phyloP scores from a whole-genome alignment of 1,140 invertebrate genomes.

The Pygmarrhopalites habei region DNA sequence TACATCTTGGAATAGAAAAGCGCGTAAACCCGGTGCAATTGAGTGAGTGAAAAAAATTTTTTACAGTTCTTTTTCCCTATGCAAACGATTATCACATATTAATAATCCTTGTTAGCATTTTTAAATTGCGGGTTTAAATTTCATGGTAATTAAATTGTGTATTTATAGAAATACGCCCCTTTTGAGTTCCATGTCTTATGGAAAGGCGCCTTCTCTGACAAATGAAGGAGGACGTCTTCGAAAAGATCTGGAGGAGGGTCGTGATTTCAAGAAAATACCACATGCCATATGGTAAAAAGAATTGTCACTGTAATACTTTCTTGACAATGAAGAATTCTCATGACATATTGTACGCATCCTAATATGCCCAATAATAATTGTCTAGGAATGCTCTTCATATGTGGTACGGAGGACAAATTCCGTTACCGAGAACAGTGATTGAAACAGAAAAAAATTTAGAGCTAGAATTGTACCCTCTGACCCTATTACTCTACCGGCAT shows the following conservation, averaged over 20 bases:
- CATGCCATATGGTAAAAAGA: constrained; percentile 79
- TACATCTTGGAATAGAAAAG: constrained; percentile 37
- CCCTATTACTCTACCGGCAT: constrained; percentile 64
- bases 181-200: constrained; percentile 51
- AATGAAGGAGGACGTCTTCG: constrained; percentile 75
- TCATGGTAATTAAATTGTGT: too few species aligned
- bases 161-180: constrained; percentile 58
- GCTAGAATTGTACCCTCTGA: constrained; percentile 73
- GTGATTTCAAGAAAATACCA: constrained; percentile 76
- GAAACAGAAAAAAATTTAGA: constrained; percentile 52
- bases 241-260: constrained; percentile 60
- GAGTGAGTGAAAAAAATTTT: too few species aligned
- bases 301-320: too few species aligned
- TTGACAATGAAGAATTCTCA: too few species aligned
- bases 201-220: constrained; percentile 58
- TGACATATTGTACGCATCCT: too few species aligned
- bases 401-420: constrained; percentile 76
- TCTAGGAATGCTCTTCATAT: constrained; percentile 68
- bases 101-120: too few species aligned
- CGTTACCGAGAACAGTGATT: constrained; percentile 68
- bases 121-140: too few species aligned
- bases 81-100: too few species aligned
- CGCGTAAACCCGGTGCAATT: constrained; percentile 59
- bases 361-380: too few species aligned
- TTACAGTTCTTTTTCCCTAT: too few species aligned